Percentiles rank a stretch among this genome's conserved stretches.
phyloP scores from a whole-genome alignment of 92 coral and sea anemone species.

The Palythoa grandiflora region DNA sequence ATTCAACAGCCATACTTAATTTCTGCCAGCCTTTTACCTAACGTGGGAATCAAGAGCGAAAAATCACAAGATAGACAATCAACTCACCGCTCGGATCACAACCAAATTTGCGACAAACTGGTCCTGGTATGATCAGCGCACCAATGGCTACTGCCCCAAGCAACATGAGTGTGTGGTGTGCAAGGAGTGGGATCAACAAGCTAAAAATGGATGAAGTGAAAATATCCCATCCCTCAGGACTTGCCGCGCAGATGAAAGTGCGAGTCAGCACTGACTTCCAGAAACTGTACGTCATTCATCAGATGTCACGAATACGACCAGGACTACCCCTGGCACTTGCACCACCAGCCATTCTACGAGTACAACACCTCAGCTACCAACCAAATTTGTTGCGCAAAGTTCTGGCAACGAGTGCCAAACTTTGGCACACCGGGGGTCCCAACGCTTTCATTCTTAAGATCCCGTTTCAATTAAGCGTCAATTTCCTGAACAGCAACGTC shows the following conservation, averaged over 20 bases:
- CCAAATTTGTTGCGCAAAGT: background rate
- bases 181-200: background rate
- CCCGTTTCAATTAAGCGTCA: constrained; percentile 3
- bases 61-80: constrained; percentile 15
- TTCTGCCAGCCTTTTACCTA: constrained; percentile 1
- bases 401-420: constrained; percentile 19
- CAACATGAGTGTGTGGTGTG: background rate
- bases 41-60: constrained; percentile 26
- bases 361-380: constrained; percentile 20
- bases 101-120: constrained; percentile 9
- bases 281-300: constrained; percentile 21
- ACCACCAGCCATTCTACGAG: constrained; percentile 8
- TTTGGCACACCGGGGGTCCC: constrained; percentile 18
- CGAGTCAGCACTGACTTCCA: constrained; percentile 24
- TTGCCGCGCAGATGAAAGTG: constrained; percentile 18
- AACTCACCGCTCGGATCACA: constrained; percentile 19
- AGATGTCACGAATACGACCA: constrained; percentile 11
- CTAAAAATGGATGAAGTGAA: background rate
- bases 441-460: constrained; percentile 12
- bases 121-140: constrained; percentile 12
- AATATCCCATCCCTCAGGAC: constrained; percentile 11
- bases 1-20: constrained; percentile 5
- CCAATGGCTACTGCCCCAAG: constrained; percentile 15
- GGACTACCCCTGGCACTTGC: constrained; percentile 4
- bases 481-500: constrained; percentile 7